phyloP scores from a whole-genome alignment of 2,888 invertebrate species.

The Drosophila pullipes region DNA sequence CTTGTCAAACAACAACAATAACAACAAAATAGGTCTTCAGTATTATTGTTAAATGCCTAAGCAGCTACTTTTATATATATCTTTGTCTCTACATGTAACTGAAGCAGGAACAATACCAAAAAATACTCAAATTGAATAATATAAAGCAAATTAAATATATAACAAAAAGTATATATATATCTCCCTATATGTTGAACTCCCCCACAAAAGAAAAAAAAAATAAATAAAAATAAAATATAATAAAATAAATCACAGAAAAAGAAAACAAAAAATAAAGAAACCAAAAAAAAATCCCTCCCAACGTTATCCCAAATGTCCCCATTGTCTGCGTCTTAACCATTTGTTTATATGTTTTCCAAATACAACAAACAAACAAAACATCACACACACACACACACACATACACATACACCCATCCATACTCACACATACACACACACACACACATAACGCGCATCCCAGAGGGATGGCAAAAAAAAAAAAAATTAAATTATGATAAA shows the following conservation, averaged over 20 bases:
- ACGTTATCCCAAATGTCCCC: constrained; percentile 88
- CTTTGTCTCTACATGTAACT: constrained; percentile 49
- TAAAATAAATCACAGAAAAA: constrained; percentile 38
- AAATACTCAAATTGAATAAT: constrained; percentile 35
- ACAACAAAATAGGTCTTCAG: constrained; percentile 73
- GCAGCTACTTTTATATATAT: constrained; percentile 51
- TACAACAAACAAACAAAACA: constrained; percentile 67
- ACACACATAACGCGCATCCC: constrained; percentile 57
- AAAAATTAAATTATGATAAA: constrained; percentile 22
- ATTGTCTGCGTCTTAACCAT: constrained; percentile 93
- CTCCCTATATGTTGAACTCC: constrained; percentile 85
- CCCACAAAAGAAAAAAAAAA: constrained; percentile 50
- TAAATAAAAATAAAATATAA: constrained; percentile 28
- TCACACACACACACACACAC: constrained; percentile 49
- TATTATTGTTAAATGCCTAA: constrained; percentile 71
- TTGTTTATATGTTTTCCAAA: constrained; percentile 87
- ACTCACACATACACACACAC: constrained; percentile 29
- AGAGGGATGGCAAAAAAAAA: constrained; percentile 54
- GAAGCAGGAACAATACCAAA: constrained; percentile 38
- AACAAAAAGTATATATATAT: constrained; percentile 58
- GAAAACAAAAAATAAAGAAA: constrained; percentile 30
- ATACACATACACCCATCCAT: constrained; percentile 39
- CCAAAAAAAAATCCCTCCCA: constrained; percentile 49
- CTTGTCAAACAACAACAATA: constrained; percentile 51
- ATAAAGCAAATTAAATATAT: constrained; percentile 53